A percentile compares a stretch with the other conserved stretches of the same genome.
Evolutionary conservation across 2,797 vertebrate species (phyloP).

Genomic region (Salmo trutta): DNA sequence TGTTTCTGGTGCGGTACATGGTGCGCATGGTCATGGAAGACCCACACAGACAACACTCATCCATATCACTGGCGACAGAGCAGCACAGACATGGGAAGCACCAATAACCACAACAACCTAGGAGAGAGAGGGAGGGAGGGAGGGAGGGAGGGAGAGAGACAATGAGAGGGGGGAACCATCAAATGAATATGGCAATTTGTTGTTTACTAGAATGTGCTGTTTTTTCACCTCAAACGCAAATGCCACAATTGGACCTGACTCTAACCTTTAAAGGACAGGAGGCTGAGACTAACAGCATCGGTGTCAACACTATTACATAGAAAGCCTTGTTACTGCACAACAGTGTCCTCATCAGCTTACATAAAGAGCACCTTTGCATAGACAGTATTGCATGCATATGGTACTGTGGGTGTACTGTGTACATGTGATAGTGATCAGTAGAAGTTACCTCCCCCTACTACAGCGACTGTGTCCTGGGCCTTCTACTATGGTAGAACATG

Average conservation of each 20-base stretch:
- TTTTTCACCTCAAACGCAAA: constrained; percentile 45
- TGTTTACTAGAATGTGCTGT: background rate
- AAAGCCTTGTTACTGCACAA: too few species aligned
- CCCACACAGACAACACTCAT: constrained; percentile 83
- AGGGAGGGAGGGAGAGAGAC: constrained; percentile 17
- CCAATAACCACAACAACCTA: constrained; percentile 71
- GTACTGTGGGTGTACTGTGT: too few species aligned
- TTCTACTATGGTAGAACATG: too few species aligned
- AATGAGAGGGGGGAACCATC: background rate
- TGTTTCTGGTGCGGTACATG: constrained; percentile 62
- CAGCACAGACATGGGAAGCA: constrained; percentile 71
- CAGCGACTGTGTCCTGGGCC: too few species aligned
- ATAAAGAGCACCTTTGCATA: too few species aligned
- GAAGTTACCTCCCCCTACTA: too few species aligned
- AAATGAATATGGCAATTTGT: background rate
- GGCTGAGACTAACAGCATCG: constrained; percentile 29
- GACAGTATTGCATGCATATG: too few species aligned
- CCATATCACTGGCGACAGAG: constrained; percentile 77
- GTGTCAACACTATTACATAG: too few species aligned
- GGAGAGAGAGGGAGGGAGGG: background rate
- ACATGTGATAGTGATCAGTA: too few species aligned
- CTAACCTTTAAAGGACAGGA: constrained; percentile 48
- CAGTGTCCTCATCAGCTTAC: too few species aligned
- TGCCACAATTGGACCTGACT: constrained; percentile 66
- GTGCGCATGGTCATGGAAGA: constrained; percentile 64